A percentile compares a stretch with the other conserved stretches of the same genome.
phyloP scores from a whole-genome alignment of 2,888 invertebrate species.

The Mamestra brassicae region DNA sequence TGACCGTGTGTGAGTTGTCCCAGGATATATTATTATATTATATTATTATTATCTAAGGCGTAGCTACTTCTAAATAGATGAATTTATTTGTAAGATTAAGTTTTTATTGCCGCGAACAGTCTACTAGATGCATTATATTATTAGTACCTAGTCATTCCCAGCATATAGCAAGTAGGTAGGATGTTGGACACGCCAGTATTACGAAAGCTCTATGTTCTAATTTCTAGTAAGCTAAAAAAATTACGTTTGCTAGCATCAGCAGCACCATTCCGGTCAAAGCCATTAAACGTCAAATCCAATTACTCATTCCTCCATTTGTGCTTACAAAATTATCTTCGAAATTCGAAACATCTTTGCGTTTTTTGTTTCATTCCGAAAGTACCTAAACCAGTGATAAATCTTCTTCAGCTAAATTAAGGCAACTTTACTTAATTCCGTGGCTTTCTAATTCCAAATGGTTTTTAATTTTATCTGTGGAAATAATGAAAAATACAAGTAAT shows the following conservation, averaged over 20 bases:
- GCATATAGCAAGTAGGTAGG: too few species aligned
- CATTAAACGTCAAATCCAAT: conserved; percentile 5
- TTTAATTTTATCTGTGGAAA: conserved; percentile 55
- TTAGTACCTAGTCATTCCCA: too few species aligned
- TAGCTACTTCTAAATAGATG: too few species aligned
- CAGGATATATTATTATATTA: too few species aligned
- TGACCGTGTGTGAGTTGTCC: too few species aligned
- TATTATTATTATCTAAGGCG: too few species aligned
- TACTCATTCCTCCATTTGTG: conserved; percentile 30
- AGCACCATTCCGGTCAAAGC: neutral
- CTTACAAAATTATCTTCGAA: conserved; percentile 23
- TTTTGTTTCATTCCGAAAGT: conserved; percentile 35
- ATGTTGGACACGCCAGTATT: neutral
- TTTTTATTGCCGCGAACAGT: too few species aligned
- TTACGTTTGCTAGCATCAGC: neutral
- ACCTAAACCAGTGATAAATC: conserved; percentile 51
- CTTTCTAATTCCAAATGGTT: conserved; percentile 41
- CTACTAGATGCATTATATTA: too few species aligned
- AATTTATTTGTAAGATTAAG: too few species aligned
- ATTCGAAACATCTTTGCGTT: conserved; percentile 28
- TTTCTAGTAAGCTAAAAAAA: neutral
- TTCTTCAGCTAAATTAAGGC: conserved; percentile 48
- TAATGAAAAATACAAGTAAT: conserved; percentile 47
- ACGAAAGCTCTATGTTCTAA: neutral
- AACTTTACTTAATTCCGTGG: conserved; percentile 49